These are phyloP conservation scores for Actias luna DNA, from an alignment of 2,888 invertebrate genomes.

Conservation along the genomic window DNA sequence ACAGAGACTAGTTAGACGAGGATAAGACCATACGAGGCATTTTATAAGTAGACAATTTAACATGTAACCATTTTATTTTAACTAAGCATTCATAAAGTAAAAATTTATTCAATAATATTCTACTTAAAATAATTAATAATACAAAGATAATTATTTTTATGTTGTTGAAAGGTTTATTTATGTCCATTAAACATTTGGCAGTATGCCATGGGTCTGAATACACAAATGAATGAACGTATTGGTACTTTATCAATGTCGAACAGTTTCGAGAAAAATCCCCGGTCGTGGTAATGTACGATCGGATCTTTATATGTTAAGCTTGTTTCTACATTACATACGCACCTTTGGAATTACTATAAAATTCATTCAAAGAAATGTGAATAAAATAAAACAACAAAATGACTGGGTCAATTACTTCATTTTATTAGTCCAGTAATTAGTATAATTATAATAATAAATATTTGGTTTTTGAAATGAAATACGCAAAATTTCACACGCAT, in stretches of 20 bases:
- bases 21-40: too few species aligned
- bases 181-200: conserved; percentile 49
- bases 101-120: not conserved
- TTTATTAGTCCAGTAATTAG: too few species aligned
- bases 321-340: not conserved
- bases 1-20: not conserved
- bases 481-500: too few species aligned
- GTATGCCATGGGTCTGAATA: conserved; percentile 39
- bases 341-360: too few species aligned
- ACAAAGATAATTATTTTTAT: conserved; percentile 18
- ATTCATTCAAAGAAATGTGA: too few species aligned
- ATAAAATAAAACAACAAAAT: too few species aligned
- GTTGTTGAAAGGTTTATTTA: conserved; percentile 28
- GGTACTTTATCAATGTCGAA: conserved; percentile 32
- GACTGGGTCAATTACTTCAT: too few species aligned
- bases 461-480: too few species aligned
- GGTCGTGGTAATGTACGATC: conserved; percentile 5
- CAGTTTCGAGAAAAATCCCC: conserved; percentile 14
- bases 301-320: not conserved
- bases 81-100: too few species aligned
- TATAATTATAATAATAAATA: too few species aligned
- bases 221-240: conserved; percentile 52
- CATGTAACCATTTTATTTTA: too few species aligned
- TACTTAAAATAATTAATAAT: not conserved
- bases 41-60: too few species aligned